These are phyloP conservation scores for Halocaridina rubra DNA, from an alignment of 2,888 invertebrate species.

Conservation along the genomic window DNA sequence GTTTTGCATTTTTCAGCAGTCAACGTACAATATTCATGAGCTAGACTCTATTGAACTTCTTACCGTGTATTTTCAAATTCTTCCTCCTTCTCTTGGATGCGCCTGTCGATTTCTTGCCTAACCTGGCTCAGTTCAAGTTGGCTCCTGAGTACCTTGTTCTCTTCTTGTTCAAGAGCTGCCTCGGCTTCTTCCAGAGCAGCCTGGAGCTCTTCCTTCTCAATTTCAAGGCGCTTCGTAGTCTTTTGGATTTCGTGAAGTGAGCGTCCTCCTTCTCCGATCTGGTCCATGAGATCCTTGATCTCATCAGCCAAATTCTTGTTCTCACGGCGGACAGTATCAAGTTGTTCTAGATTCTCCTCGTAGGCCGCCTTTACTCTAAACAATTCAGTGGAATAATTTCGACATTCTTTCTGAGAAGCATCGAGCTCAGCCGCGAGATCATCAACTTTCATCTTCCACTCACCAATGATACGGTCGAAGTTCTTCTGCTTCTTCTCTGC, in stretches of 20 bases:
- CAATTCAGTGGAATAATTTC: conserved; percentile 98
- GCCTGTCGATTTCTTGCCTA: conserved; percentile 98
- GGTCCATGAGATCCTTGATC: conserved; percentile 99
- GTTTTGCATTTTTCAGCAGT: too few relatives aligned
- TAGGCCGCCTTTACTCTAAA: conserved; percentile 98
- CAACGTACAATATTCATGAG: too few relatives aligned
- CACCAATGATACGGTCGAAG: conserved; percentile 99
- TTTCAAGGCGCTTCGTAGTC: conserved; percentile 96
- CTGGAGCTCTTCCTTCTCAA: conserved; percentile 99
- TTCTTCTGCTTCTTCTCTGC: conserved; percentile 99
- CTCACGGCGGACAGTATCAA: conserved; percentile 97
- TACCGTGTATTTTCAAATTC: conserved; percentile 96
- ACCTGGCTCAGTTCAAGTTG: conserved; percentile 98
- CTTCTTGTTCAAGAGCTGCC: conserved; percentile 98
- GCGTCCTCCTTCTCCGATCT: conserved; percentile 99
- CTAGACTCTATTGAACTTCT: too few relatives aligned
- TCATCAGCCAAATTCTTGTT: conserved; percentile 99
- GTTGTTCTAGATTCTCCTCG: conserved; percentile 96
- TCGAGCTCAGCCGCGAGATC: conserved; percentile 97
- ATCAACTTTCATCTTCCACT: conserved; percentile 99
- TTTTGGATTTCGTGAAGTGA: conserved; percentile 99
- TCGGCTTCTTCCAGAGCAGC: conserved; percentile 99
- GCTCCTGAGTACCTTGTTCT: conserved; percentile 85
- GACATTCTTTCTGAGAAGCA: conserved; percentile 98
- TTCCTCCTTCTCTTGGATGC: conserved; percentile 99